A percentile compares a stretch with the other conserved stretches of the same genome.
Evolutionary conservation across 92 coral and sea anemone species (phyloP).

Genomic region (Phymanthus crucifer): DNA sequence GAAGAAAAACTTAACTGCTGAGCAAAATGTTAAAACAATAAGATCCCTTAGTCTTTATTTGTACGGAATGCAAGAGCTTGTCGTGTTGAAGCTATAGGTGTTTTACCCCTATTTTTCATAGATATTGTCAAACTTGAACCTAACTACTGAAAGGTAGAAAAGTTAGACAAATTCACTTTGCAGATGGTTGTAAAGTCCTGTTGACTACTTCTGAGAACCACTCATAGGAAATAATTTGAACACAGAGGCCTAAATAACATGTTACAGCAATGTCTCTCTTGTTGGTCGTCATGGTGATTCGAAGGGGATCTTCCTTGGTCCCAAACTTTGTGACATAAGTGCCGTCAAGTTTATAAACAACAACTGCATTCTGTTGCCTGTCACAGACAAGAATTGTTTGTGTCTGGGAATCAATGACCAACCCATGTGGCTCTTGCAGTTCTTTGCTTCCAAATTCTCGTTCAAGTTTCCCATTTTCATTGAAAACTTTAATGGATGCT

Average conservation of each 20-base stretch:
- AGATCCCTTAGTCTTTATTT: too few relatives aligned
- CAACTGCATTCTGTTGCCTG: slow-evolving; percentile 42
- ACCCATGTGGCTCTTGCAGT: slow-evolving; percentile 31
- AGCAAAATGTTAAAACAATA: too few relatives aligned
- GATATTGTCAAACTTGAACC: too few relatives aligned
- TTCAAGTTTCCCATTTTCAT: slow-evolving; percentile 37
- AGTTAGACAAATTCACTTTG: neutral
- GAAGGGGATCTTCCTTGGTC: slow-evolving; percentile 51
- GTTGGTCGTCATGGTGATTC: slow-evolving; percentile 40
- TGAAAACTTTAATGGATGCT: slow-evolving; percentile 48
- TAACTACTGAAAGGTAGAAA: too few relatives aligned
- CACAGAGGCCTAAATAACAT: slow-evolving; percentile 44
- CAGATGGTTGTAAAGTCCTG: neutral
- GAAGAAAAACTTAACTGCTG: too few relatives aligned
- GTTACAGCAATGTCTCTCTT: slow-evolving; percentile 46
- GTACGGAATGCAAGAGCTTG: too few relatives aligned
- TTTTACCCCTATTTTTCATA: too few relatives aligned
- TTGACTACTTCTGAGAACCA: slow-evolving; percentile 23
- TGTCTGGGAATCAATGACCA: slow-evolving; percentile 3
- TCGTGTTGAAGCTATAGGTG: too few relatives aligned
- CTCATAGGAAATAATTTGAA: slow-evolving; percentile 51
- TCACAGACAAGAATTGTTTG: slow-evolving; percentile 46
- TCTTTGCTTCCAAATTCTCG: slow-evolving; percentile 51
- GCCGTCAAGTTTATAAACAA: slow-evolving; percentile 43
- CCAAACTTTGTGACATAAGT: slow-evolving; percentile 41